These are phyloP conservation scores for Orchesella cincta DNA, from an alignment of 1,140 invertebrate genomes.

Conservation along the genomic window DNA sequence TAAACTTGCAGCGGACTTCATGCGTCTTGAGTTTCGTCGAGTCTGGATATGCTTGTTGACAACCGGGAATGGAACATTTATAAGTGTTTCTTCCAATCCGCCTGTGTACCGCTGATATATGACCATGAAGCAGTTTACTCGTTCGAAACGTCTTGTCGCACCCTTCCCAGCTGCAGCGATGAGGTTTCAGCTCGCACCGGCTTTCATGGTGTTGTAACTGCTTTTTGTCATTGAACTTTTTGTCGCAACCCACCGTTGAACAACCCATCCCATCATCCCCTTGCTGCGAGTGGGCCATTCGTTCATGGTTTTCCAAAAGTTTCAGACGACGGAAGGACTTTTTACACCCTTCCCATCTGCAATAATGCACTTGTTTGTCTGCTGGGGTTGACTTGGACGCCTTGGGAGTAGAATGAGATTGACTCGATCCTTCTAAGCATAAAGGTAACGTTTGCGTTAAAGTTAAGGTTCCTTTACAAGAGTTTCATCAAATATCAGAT, in stretches of 20 bases:
- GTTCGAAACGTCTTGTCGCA: conserved; percentile 44
- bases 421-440: background rate
- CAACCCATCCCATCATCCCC: background rate
- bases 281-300: conserved; percentile 20
- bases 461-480: too few species aligned
- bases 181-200: conserved; percentile 38
- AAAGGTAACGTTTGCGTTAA: too few species aligned
- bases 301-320: conserved; percentile 40
- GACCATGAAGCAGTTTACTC: conserved; percentile 41
- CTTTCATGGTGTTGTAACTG: conserved; percentile 39
- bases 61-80: conserved; percentile 40
- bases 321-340: conserved; percentile 38
- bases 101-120: conserved; percentile 40
- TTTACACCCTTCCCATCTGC: conserved; percentile 40
- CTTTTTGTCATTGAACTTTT: conserved; percentile 38
- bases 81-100: conserved; percentile 40
- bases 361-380: conserved; percentile 38
- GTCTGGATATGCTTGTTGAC: conserved; percentile 33
- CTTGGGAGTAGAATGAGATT: conserved; percentile 24
- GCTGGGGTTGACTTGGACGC: conserved; percentile 25
- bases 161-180: conserved; percentile 41
- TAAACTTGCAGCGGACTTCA: conserved; percentile 38
- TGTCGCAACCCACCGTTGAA: conserved; percentile 26
- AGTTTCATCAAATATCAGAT: background rate
- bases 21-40: conserved; percentile 40